Percentiles rank a stretch among this genome's conserved stretches.
These are phyloP conservation scores for Bucorvus abyssinicus DNA, from an alignment of 2,797 vertebrate species.

Conservation along the genomic window DNA sequence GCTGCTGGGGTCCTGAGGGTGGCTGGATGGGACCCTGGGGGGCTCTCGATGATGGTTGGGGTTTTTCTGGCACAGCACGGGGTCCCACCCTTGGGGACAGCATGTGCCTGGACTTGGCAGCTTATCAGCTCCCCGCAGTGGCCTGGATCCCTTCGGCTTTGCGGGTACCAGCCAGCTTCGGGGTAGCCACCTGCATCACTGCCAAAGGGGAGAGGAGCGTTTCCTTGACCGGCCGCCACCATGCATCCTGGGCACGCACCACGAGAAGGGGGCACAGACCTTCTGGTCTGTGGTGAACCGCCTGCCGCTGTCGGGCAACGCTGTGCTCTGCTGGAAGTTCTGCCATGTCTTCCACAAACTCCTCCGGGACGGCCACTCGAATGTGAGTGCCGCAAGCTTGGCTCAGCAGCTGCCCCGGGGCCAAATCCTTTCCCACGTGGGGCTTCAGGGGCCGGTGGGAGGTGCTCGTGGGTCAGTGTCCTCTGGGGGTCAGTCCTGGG, in stretches of 20 bases:
- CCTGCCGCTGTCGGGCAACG: slow-evolving; percentile 94
- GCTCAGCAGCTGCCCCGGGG: rapidly evolving
- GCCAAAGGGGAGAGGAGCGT: background rate
- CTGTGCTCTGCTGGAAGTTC: slow-evolving; percentile 98
- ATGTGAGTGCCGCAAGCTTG: slow-evolving; percentile 78
- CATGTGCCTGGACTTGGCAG: background rate
- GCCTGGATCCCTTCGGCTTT: background rate
- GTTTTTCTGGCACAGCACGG: rapidly evolving
- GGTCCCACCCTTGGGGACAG: background rate
- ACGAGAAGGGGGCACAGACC: slow-evolving; percentile 96
- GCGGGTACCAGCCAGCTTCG: rapidly evolving
- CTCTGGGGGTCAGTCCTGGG: background rate
- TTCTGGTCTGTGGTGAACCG: slow-evolving; percentile 95
- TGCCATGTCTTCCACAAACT: slow-evolving; percentile 99
- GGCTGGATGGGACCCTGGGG: background rate
- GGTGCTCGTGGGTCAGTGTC: background rate
- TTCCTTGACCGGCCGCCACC: slow-evolving; percentile 80
- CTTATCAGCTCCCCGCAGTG: rapidly evolving
- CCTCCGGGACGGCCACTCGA: slow-evolving; percentile 92
- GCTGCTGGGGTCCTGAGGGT: background rate
- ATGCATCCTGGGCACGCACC: slow-evolving; percentile 97
- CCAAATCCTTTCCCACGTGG: background rate
- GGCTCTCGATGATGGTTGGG: background rate
- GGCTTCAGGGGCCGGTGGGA: rapidly evolving
- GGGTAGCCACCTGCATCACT: rapidly evolving